These are phyloP conservation scores for Desmophyllum pertusum DNA, from an alignment of 92 coral and sea anemone genomes.

Conservation along the genomic window DNA sequence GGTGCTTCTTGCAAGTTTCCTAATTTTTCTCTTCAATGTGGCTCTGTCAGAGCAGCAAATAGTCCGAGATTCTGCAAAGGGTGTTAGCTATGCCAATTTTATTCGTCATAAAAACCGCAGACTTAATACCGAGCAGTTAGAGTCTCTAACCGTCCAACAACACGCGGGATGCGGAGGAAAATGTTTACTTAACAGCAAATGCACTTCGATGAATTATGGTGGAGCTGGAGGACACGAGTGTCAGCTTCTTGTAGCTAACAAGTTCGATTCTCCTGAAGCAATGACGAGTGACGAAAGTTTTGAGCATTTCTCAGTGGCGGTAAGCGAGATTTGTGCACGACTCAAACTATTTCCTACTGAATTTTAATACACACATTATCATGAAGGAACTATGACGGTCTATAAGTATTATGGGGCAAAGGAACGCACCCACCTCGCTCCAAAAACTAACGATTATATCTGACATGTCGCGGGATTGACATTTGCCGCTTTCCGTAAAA, in stretches of 20 bases:
- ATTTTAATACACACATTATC: too few relatives aligned
- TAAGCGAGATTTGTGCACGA: not conserved
- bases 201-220: not conserved
- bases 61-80: constrained; percentile 8
- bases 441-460: too few relatives aligned
- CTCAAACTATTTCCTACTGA: not conserved
- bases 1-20: not conserved
- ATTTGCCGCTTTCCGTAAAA: too few relatives aligned
- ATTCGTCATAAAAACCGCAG: not conserved
- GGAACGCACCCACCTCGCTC: too few relatives aligned
- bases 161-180: not conserved
- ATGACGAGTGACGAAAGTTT: not conserved
- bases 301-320: constrained; percentile 3
- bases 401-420: too few relatives aligned
- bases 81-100: constrained; percentile 5
- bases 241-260: constrained; percentile 9
- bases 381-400: too few relatives aligned
- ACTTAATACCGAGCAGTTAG: not conserved
- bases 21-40: not conserved
- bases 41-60: not conserved
- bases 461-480: too few relatives aligned
- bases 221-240: constrained; percentile 1
- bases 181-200: not conserved
- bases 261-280: not conserved
- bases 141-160: not conserved